phyloP scores from a whole-genome alignment of 2,113 vertebrate species.

The Anhinga anhinga region DNA sequence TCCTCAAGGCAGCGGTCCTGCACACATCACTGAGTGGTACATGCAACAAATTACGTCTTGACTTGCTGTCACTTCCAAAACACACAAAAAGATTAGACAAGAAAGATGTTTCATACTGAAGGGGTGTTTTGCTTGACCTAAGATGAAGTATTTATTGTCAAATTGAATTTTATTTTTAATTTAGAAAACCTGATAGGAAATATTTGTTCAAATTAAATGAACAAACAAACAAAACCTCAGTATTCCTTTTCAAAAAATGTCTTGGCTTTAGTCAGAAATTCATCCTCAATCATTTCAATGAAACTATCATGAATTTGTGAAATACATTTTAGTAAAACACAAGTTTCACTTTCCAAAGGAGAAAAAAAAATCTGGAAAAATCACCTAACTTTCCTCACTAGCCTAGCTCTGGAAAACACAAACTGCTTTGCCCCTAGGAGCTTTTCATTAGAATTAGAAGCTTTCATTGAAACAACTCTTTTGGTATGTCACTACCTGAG shows the following conservation, averaged over 20 bases:
- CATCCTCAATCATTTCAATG: not conserved
- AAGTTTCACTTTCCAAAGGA: not conserved
- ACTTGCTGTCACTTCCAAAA: not conserved
- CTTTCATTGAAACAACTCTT: not conserved
- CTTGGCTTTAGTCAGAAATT: not conserved
- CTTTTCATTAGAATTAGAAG: not conserved
- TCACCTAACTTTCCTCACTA: not conserved
- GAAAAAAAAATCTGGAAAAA: not conserved
- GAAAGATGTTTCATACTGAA: not conserved
- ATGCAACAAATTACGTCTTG: not conserved
- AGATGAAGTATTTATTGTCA: not conserved
- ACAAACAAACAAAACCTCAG: not conserved
- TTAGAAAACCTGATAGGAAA: not conserved
- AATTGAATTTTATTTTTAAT: not conserved
- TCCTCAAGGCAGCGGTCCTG: not conserved
- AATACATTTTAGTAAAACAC: not conserved
- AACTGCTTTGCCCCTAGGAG: not conserved
- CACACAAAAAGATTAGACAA: not conserved
- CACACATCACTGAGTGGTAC: not conserved
- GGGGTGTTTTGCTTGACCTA: not conserved
- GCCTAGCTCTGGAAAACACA: not conserved
- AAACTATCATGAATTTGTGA: not conserved
- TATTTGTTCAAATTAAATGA: not conserved
- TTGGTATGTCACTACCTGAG: not conserved
- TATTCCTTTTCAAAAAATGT: not conserved